Conservation (phyloP, 1,140 invertebrate genomes). For the Monochamus saltuarius region DNA sequence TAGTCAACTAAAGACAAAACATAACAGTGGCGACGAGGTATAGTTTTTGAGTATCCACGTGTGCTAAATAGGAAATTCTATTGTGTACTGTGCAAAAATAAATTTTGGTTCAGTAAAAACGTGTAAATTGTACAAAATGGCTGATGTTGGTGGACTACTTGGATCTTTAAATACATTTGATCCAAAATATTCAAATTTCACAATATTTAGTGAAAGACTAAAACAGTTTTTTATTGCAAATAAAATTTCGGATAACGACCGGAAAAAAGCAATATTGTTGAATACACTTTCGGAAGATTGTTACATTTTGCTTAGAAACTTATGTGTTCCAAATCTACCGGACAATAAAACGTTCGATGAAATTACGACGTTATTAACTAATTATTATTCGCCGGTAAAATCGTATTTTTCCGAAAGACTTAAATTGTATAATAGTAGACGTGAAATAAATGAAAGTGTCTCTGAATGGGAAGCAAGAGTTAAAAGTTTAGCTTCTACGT, state of each 20-base stretch:
- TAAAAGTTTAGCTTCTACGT: constrained; percentile 14
- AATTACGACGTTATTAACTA: background rate
- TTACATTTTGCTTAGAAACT: constrained; percentile 3
- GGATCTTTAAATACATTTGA: too few species aligned
- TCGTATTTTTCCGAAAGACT: constrained; percentile 12
- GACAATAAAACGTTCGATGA: background rate
- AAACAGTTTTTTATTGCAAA: constrained; percentile 4
- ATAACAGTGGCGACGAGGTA: too few species aligned
- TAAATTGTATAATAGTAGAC: constrained; percentile 5
- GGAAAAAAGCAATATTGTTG: constrained; percentile 1
- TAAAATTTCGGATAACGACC: background rate
- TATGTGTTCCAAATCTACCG: constrained; percentile 10
- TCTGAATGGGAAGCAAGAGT: constrained; percentile 9
- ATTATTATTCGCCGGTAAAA: constrained; percentile 7
- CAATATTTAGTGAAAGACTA: too few species aligned
- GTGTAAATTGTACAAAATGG: background rate
- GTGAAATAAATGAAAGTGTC: background rate
- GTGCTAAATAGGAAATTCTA: too few species aligned
- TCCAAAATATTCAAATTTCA: too few species aligned
- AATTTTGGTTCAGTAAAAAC: constrained; percentile 2
- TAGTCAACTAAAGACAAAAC: too few species aligned
- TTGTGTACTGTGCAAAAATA: too few species aligned
- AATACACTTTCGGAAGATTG: constrained; percentile 2
- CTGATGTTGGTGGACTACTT: too few species aligned
- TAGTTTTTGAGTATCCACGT: too few species aligned